Percentiles rank a stretch among this genome's conserved stretches.
phyloP scores from a whole-genome alignment of 2,888 invertebrate genomes.

The Micoletzkya japonica region DNA sequence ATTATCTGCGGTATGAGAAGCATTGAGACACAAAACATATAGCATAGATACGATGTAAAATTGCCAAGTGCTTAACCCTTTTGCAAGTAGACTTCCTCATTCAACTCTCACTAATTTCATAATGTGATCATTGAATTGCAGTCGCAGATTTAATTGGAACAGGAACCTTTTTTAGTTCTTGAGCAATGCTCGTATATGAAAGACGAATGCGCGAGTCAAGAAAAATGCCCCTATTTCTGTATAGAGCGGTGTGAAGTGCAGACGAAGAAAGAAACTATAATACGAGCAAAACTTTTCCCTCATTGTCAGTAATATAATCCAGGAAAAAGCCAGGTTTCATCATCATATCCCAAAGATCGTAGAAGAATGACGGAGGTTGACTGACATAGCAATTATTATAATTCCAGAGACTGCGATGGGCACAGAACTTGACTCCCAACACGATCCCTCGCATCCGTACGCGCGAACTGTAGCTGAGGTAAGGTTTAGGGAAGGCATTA shows the following conservation, averaged over 20 bases:
- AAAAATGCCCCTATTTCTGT: too few relatives aligned
- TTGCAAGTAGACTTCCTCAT: too few relatives aligned
- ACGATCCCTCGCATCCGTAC: conserved; percentile 21
- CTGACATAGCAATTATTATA: not conserved
- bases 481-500: too few relatives aligned
- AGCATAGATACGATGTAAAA: not conserved
- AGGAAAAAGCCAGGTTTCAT: not conserved
- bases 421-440: conserved; percentile 24
- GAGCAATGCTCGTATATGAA: too few relatives aligned
- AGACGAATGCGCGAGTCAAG: too few relatives aligned
- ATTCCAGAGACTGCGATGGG: conserved; percentile 27
- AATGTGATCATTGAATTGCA: too few relatives aligned
- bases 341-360: not conserved
- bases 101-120: too few relatives aligned
- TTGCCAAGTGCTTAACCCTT: not conserved
- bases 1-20: conserved; percentile 41
- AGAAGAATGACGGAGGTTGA: not conserved
- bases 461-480: conserved; percentile 9
- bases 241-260: too few relatives aligned
- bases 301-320: not conserved
- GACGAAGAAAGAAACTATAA: too few relatives aligned
- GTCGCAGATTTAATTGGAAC: too few relatives aligned
- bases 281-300: too few relatives aligned
- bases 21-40: not conserved
- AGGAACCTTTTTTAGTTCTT: too few relatives aligned